These are phyloP conservation scores for Polyommatus icarus DNA, from an alignment of 2,888 invertebrate genomes.

Conservation along the genomic window DNA sequence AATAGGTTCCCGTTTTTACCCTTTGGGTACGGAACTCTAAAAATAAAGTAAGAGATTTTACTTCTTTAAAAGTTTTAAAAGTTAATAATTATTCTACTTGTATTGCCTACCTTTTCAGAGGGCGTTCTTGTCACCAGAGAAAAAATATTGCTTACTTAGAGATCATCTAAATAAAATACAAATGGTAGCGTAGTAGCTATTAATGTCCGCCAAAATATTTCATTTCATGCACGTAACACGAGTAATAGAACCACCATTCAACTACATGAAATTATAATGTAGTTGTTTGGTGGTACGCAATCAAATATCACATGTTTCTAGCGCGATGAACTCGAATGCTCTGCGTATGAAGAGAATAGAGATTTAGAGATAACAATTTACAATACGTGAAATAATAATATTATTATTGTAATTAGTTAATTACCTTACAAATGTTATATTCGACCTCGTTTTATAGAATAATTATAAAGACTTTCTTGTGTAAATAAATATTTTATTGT, in stretches of 20 bases:
- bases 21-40: too few species aligned
- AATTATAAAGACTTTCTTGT: neutral
- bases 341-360: neutral
- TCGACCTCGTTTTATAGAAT: neutral
- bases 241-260: too few species aligned
- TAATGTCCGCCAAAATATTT: neutral
- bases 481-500: neutral
- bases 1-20: too few species aligned
- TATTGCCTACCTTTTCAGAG: too few species aligned
- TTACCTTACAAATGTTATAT: neutral
- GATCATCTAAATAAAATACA: neutral
- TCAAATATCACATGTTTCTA: slow-evolving; percentile 18
- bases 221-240: neutral
- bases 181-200: neutral
- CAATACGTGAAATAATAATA: neutral
- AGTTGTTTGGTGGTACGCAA: neutral
- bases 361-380: slow-evolving; percentile 9
- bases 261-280: neutral
- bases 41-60: too few species aligned
- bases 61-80: too few species aligned
- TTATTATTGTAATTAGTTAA: too few species aligned
- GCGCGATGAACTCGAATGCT: slow-evolving; percentile 25
- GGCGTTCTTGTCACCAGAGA: neutral
- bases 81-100: too few species aligned
- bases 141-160: neutral